These are phyloP conservation scores for Pararge aegeria DNA, from an alignment of 1,140 invertebrate species.

Conservation along the genomic window DNA sequence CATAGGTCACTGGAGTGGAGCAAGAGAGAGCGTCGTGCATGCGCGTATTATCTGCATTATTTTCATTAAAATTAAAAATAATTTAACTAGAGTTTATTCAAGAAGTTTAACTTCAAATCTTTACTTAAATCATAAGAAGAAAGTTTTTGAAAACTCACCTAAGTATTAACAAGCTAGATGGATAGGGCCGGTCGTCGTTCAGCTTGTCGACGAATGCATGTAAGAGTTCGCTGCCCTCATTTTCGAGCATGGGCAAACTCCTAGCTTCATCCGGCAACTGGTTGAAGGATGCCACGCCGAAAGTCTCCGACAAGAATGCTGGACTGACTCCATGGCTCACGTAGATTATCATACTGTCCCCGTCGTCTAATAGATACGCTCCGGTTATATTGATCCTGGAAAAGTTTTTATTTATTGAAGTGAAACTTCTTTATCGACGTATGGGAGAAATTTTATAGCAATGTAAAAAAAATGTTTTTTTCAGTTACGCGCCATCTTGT, in stretches of 20 bases:
- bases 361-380: constrained; percentile 94
- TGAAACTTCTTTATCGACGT: no score
- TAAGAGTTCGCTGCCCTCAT: constrained; percentile 86
- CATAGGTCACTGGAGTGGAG: no score
- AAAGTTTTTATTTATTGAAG: not conserved
- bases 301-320: constrained; percentile 85
- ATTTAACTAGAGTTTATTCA: no score
- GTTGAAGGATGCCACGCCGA: constrained; percentile 80
- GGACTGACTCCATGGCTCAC: constrained; percentile 90
- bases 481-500: no score
- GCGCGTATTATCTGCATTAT: no score
- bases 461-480: no score
- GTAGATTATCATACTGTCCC: constrained; percentile 91
- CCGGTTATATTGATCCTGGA: constrained; percentile 90
- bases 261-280: constrained; percentile 83
- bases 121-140: no score
- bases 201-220: constrained; percentile 91
- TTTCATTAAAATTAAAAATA: no score
- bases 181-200: constrained; percentile 91
- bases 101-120: no score
- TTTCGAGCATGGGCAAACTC: constrained; percentile 89
- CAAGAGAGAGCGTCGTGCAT: no score
- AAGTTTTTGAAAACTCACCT: constrained; percentile 83
- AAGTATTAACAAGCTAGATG: constrained; percentile 89
- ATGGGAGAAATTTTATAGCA: no score